Base-by-base conservation (phyloP, 2,113 vertebrate genomes). In the Thalassarche chlororhynchos region DNA sequence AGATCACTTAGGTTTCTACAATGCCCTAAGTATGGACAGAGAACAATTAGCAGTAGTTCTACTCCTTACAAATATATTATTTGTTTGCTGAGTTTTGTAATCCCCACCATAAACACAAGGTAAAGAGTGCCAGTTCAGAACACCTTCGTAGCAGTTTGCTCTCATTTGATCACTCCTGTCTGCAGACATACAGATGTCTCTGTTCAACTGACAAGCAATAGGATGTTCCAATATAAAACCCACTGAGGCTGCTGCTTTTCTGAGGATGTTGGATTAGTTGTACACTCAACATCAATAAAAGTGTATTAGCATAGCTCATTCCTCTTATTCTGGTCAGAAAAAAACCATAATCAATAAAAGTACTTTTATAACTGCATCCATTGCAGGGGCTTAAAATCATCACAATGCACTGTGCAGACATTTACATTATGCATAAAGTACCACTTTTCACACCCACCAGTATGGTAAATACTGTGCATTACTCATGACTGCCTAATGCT, bases 401-500 rank as follows among this genome's bases (percentile, higher is more conserved):
- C 25, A 25, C 79, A 88, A 29, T 5, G 28, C 55, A 51, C 24
- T 44, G 28, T 36, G 79, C 24, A 95, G 88, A 84, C 62, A 89
- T 65, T 87, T 36, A 80, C 12, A 44, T 52, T 51, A 57, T 31
- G 26, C 58, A 82, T 14, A 25, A 82, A 87, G 54, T 58, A 62
- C 46, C 87, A 72, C 40, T 89, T 77, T 60, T 66, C 78, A 55
- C 42, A 91, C 92, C 90, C 55, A 91, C 58, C 66, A 79, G 42
- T 8, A 54, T 16, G 69, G 61, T 44, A 93, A 90, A 82, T 38
- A 82, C 42, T n/a, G 54, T 58, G 89, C 57, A 74, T 85, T 87
- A 95, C 81, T 95, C 94, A 94, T 55, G 46, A 69, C 46, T 93
- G 71, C 62, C 52, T 75, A 94, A 86, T 75, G 90, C 51, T 58